phyloP scores from a whole-genome alignment of 2,113 vertebrate genomes.

The Hylia prasina region DNA sequence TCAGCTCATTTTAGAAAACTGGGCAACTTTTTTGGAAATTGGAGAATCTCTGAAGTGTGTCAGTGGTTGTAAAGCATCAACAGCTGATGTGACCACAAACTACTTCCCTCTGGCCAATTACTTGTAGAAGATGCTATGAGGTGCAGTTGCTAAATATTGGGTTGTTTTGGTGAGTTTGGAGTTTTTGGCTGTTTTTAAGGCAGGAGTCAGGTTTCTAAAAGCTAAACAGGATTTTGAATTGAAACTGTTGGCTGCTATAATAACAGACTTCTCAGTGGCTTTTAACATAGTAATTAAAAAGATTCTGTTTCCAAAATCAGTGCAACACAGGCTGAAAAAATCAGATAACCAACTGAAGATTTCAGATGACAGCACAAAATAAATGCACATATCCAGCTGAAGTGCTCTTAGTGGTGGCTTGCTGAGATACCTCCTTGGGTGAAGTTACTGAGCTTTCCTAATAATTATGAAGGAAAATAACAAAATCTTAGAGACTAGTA shows the following conservation, averaged over 20 bases:
- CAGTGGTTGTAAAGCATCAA: background rate
- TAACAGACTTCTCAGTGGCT: background rate
- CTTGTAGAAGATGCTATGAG: background rate
- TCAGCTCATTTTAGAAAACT: background rate
- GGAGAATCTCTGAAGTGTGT: background rate
- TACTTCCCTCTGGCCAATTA: background rate
- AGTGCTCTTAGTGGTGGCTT: background rate
- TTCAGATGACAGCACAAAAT: background rate
- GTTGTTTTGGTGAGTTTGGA: background rate
- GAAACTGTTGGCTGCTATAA: background rate
- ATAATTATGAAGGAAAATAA: background rate
- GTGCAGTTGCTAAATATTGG: background rate
- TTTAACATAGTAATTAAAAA: background rate
- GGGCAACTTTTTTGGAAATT: background rate
- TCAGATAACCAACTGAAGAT: background rate
- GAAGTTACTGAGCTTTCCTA: background rate
- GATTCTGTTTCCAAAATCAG: background rate
- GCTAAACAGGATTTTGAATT: background rate
- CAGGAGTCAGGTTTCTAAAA: background rate
- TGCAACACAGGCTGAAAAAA: background rate
- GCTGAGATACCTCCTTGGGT: background rate
- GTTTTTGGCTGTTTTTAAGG: background rate
- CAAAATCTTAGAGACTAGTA: background rate
- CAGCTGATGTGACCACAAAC: background rate
- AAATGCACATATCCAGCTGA: fast-evolving